phyloP scores from a whole-genome alignment of 2,113 vertebrate genomes.

The Rhegmatorhina hoffmannsi region DNA sequence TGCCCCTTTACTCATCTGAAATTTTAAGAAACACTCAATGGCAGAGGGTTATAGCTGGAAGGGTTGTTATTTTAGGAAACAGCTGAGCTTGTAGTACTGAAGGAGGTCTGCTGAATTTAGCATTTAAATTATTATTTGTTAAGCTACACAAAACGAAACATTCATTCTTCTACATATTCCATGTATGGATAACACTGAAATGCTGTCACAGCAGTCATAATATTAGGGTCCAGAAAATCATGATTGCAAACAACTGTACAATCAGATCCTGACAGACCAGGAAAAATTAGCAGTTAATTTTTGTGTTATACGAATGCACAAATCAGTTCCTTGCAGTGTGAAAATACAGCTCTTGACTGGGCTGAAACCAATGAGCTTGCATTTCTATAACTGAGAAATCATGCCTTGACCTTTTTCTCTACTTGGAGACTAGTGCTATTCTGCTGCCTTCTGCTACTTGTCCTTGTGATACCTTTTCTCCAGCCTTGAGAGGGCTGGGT shows the following conservation, averaged over 20 bases:
- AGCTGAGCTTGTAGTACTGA: background rate
- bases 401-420: background rate
- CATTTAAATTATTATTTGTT: background rate
- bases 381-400: background rate
- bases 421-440: background rate
- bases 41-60: background rate
- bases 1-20: background rate
- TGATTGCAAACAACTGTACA: background rate
- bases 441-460: background rate
- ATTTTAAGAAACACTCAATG: background rate
- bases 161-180: background rate
- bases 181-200: accelerated
- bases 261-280: background rate
- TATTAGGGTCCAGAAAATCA: background rate
- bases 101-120: background rate
- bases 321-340: background rate
- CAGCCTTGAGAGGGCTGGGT: background rate
- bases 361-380: background rate
- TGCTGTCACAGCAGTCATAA: background rate
- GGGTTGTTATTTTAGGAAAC: background rate
- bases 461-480: background rate
- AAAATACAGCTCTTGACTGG: background rate
- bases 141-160: background rate
- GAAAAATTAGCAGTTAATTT: background rate
- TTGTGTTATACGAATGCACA: background rate